Base-by-base conservation (phyloP, 2,797 vertebrate species). In the Rhabdophis nuchalis region DNA sequence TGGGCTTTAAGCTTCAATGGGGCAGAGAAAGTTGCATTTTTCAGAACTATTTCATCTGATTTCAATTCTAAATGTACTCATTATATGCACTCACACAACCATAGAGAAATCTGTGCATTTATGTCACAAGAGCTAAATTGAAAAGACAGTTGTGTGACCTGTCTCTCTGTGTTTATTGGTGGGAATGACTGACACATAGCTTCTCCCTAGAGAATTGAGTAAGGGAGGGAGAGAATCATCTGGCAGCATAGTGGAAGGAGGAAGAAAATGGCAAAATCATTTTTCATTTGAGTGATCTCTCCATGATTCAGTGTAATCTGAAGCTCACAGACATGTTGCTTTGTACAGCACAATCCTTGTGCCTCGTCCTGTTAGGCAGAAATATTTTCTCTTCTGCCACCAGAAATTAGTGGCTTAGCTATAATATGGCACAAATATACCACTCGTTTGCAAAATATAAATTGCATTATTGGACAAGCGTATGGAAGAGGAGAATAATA, bases 261-360 rank as follows among this genome's bases (percentile, higher is more conserved):
- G 72, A 92, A 0, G 0, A 60, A 94, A 90, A 50, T 93, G 57
- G 89, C 89, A 50, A 91, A 93, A 58, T 95, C 0, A 90, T 89
- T 96, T 96, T 95, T 64, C 16, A 52, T 82, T 93, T 88, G 86
- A 36, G 92, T 89, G 93, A 72, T 91, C 58, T 41, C 86, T 90
- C 93, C 87, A 29, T 89, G 72, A 90, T 85, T 93, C 64, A 89
- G 61, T 0, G 1, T 85, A 29, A 54, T 0, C 89, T 57, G 88
- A 54, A 41, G 92, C 85, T 88, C 0, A 1, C 52, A 0, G 0
- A 92, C 89, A 88, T 27, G 36, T 88, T 0, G 0, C 53, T 41
- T 56, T 68, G 72, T 20, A 3, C 2, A 89, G 90, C 87, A 93
- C 89, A 85, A 5, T 27, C 85, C 86, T 58, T 0, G 60, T 14